A percentile compares a stretch with the other conserved stretches of the same genome.
phyloP scores from a whole-genome alignment of 2,888 invertebrate genomes.

The Brachyptera risi region DNA sequence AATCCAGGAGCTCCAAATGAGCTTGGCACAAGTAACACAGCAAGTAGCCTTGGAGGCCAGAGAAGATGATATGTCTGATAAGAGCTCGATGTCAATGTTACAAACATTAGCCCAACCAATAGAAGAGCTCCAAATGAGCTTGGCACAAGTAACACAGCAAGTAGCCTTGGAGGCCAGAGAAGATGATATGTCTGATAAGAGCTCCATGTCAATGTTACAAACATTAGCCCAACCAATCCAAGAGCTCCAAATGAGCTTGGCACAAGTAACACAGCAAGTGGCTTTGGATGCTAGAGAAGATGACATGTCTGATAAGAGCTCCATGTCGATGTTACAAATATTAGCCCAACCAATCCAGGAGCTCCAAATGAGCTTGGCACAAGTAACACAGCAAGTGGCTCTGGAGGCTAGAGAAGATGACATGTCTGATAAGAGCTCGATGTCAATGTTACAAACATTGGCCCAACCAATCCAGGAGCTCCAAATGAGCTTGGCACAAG shows the following conservation, averaged over 20 bases:
- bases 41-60: slow-evolving; percentile 24
- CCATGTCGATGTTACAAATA: slow-evolving; percentile 13
- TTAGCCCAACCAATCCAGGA: slow-evolving; percentile 23
- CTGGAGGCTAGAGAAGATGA: slow-evolving; percentile 10
- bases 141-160: slow-evolving; percentile 23
- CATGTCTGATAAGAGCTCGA: slow-evolving; percentile 33
- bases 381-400: slow-evolving; percentile 16
- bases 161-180: slow-evolving; percentile 13
- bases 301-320: neutral
- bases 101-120: slow-evolving; percentile 23
- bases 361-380: slow-evolving; percentile 24
- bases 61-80: slow-evolving; percentile 15
- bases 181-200: slow-evolving; percentile 32
- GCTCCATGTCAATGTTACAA: slow-evolving; percentile 23
- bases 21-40: slow-evolving; percentile 32
- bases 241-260: slow-evolving; percentile 30
- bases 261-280: slow-evolving; percentile 18
- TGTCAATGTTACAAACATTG: slow-evolving; percentile 23
- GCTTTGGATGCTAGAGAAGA: slow-evolving; percentile 23
- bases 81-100: neutral
- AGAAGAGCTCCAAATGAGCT: slow-evolving; percentile 24
- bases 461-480: slow-evolving; percentile 26
- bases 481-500: slow-evolving; percentile 27
- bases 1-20: slow-evolving; percentile 36
- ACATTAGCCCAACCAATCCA: slow-evolving; percentile 24